Base-by-base conservation (phyloP, 2,888 invertebrate genomes). In the Fragum sueziense region DNA sequence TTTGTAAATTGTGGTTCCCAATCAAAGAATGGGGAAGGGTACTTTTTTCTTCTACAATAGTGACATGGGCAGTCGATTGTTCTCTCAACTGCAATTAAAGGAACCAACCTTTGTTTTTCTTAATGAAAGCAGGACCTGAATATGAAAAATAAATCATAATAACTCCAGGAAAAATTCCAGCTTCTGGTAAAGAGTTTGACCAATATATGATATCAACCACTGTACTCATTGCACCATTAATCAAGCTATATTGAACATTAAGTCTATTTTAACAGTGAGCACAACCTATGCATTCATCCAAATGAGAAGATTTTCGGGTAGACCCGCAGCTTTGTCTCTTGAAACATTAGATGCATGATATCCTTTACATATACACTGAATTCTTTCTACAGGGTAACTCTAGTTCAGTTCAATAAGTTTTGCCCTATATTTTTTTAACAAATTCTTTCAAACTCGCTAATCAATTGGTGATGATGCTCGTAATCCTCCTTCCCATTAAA, bases 1-100 rank as follows among this genome's bases (percentile, higher is more conserved):
- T 11, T 69, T 41, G 41, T 87, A 86, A 14, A 86, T 84, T 6
- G 87, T 86, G 1, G 82, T 82, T 22, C 68, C 86, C 84, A 82
- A 82, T 0, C 82, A 79, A 37, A 85, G 72, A 14, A 76, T 22
- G 4, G 86, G 54, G 17, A n/a, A n/a, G 86, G 86, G 17, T 85
- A 72, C 67, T 85, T 85, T 51, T 54, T 75, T 33, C 82, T 62
- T 68, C 70, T 79, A 37, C 85, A 85, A n/a, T 9, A 25, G 41
- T 74, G 59, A 51, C 85, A 85, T 20, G 7, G 22, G 37, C 85
- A 87, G 22, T 87, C 86, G 14, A 82, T 17, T 67, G 65, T 72
- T 70, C 82, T 77, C 68, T 71, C 68, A n/a, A 84, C 70, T 34
- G 87, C 84, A 27, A 81, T 54, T 52, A 87, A 80, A 9, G 87